Conservation (phyloP, 2,797 vertebrate species). For the Takifugu ocellatus region DNA sequence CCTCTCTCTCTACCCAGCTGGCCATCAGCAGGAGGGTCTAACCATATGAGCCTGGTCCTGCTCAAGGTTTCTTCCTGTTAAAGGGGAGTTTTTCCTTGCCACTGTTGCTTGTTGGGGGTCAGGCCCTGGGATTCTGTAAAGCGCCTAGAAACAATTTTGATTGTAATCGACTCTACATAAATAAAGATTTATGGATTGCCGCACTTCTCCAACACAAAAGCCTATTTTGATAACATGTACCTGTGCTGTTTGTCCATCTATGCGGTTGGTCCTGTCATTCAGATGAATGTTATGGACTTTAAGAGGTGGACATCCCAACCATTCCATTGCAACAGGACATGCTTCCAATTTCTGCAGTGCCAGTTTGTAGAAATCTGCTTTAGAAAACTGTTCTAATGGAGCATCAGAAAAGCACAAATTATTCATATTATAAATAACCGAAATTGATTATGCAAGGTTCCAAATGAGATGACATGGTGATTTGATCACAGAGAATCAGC, state of each 20-base stretch:
- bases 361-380: slow-evolving; percentile 76
- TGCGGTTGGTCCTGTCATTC: slow-evolving; percentile 71
- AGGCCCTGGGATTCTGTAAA: no score
- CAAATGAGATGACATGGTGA: neutral
- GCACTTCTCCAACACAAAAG: no score
- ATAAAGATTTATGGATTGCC: no score
- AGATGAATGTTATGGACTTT: slow-evolving; percentile 80
- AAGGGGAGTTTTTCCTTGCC: no score
- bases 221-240: slow-evolving; percentile 45
- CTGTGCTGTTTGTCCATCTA: slow-evolving; percentile 73
- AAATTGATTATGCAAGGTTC: neutral
- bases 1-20: no score
- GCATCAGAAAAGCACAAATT: neutral
- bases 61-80: no score
- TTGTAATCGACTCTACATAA: no score
- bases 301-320: slow-evolving; percentile 80
- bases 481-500: no score
- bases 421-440: neutral
- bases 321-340: slow-evolving; percentile 73
- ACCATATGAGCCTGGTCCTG: no score
- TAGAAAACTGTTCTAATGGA: slow-evolving; percentile 71
- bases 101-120: no score
- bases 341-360: slow-evolving; percentile 75
- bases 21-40: no score
- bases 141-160: no score